Conservation (phyloP, 2,113 vertebrate genomes). For the Callocephalon fimbriatum region DNA sequence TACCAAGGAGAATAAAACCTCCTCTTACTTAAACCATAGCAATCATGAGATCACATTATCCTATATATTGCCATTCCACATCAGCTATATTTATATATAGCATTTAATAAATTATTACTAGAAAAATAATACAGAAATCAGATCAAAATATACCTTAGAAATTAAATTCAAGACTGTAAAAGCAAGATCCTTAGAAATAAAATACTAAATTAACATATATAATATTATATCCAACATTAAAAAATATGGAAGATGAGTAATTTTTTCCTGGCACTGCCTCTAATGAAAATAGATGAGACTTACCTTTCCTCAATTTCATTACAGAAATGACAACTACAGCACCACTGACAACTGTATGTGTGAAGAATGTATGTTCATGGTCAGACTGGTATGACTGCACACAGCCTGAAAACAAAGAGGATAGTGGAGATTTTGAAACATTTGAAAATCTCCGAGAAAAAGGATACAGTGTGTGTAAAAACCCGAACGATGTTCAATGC, state of each 20-base stretch:
- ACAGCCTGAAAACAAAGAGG: background rate
- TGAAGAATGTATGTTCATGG: constrained; percentile 63
- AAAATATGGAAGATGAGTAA: accelerated
- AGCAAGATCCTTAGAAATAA: background rate
- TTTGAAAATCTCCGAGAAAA: constrained; percentile 21
- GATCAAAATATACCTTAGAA: background rate
- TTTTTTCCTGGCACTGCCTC: background rate
- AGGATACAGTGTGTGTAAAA: constrained; percentile 60
- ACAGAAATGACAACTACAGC: background rate
- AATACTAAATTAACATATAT: background rate
- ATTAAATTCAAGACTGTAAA: background rate
- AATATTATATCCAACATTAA: background rate
- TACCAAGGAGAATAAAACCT: background rate
- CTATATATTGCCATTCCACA: background rate
- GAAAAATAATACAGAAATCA: background rate
- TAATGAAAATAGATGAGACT: background rate
- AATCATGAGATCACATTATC: background rate
- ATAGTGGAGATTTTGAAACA: constrained; percentile 75
- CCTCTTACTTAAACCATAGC: background rate
- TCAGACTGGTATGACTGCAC: constrained; percentile 69
- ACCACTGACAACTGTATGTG: constrained; percentile 54
- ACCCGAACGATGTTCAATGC: constrained; percentile 9
- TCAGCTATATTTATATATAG: background rate
- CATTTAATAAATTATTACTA: background rate
- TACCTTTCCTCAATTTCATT: background rate